Base-by-base conservation (phyloP, 2,113 vertebrate genomes). In the Clupea harengus region DNA sequence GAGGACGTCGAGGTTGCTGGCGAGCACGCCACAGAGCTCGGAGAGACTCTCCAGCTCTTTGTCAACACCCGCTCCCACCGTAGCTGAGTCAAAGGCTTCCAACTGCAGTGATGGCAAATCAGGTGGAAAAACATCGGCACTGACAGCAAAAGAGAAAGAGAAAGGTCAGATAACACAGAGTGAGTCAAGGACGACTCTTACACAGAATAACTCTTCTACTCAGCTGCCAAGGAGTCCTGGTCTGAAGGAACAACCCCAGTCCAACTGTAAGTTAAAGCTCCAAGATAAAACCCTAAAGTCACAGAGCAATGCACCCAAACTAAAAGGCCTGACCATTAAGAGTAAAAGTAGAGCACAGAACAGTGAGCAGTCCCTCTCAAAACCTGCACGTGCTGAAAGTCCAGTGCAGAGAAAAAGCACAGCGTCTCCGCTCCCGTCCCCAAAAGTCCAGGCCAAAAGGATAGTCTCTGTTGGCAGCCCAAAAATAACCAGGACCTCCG, bases 271-370 rank as follows among this genome's bases (percentile, higher is more conserved):
- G 81, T 92, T 95, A 44, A 94, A 93, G 0, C 89, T 94, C 54
- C 91, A 93, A 60, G 93, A 90, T 86, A 80, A 91, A 88, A 75
- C 87, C 85, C 95, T 93, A 81, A 95, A 94, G 78, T 50, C 92
- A 67, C 95, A 92, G 90, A 94, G 28, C 64, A 78, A 78, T 4
- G 91, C 92, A 20, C 93, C 95, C 45, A 97, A 95, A 91, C 90
- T 96, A 4, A 97, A 94, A 90, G 95, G 94, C 1, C 93, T 96
- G 6, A 94, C 87, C 78, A 90, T 96, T 87, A 98, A 95, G 90
- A 95, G 92, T 88, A 96, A 93, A 90, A 90, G 89, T 89, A 96
- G 92, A 88, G 47, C 85, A 82, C 88, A 89, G 0, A 90, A 89
- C 89, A 96, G 92, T 88, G 95, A 96, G 84, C 86, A 87, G 64